Conservation (phyloP, 2,797 vertebrate species). For the Microtus californicus region DNA sequence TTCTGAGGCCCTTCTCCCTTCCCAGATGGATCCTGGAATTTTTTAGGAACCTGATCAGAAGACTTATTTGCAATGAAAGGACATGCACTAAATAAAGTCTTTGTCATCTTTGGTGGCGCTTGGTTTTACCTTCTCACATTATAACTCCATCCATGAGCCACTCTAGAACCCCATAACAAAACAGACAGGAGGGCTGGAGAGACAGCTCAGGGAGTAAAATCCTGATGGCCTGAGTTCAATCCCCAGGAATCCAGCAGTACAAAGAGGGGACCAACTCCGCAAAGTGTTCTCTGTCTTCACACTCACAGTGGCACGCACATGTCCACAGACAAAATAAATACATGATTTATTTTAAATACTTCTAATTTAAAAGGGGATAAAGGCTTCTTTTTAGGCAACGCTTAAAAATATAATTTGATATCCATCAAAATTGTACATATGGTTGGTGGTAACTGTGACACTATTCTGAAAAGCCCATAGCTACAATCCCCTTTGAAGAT, state of each 20-base stretch:
- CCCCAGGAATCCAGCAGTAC: background rate
- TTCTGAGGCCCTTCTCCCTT: background rate
- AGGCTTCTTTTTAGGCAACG: background rate
- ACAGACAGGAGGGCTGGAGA: background rate
- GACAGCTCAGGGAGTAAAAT: too few species aligned
- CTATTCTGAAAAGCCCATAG: background rate
- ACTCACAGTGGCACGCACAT: background rate
- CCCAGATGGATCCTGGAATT: background rate
- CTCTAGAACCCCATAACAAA: background rate
- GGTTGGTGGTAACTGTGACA: background rate
- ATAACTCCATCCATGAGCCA: background rate
- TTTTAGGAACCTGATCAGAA: background rate
- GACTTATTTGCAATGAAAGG: background rate
- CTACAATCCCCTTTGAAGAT: background rate
- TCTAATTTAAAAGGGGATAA: background rate
- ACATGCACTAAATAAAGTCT: background rate
- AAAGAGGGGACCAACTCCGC: background rate
- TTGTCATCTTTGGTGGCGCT: background rate
- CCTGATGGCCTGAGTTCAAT: background rate
- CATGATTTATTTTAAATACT: background rate
- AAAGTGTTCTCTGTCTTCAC: background rate
- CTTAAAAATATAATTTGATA: background rate
- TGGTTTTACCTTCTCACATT: background rate
- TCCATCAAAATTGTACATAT: background rate
- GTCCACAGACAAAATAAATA: background rate